A percentile compares a stretch with the other conserved stretches of the same genome.
These are phyloP conservation scores for Lepidotrigona ventralis DNA, from an alignment of 1,140 invertebrate genomes.

Conservation along the genomic window DNA sequence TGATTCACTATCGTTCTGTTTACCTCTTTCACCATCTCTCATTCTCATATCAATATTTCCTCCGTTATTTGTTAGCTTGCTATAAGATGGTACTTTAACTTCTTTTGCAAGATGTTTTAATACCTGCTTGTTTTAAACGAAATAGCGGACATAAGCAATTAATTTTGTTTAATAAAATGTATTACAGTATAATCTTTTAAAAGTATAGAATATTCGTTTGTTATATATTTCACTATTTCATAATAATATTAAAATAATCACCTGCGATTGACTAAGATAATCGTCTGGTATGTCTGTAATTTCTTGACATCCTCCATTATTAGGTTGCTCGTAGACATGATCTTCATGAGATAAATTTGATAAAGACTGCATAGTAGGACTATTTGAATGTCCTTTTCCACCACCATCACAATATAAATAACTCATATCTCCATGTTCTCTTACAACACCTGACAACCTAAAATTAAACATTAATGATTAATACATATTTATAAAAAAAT, in stretches of 20 bases:
- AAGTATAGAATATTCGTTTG: background rate
- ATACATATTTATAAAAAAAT: constrained; percentile 7
- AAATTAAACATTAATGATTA: background rate
- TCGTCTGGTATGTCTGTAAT: constrained; percentile 92
- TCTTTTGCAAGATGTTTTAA: constrained; percentile 92
- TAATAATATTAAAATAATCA: constrained; percentile 48
- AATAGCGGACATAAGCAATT: background rate
- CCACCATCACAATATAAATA: constrained; percentile 77
- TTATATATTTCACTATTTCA: background rate
- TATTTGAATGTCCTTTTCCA: constrained; percentile 79
- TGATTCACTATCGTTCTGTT: constrained; percentile 74
- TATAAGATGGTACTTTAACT: constrained; percentile 83
- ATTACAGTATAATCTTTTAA: background rate
- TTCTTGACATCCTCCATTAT: constrained; percentile 83
- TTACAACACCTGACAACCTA: constrained; percentile 75
- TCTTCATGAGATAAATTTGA: constrained; percentile 77
- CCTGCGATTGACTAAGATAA: constrained; percentile 89
- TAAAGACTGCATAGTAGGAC: constrained; percentile 78
- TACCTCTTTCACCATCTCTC: constrained; percentile 71
- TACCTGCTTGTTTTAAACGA: constrained; percentile 79
- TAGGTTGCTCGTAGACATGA: constrained; percentile 75
- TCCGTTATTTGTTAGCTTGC: constrained; percentile 70
- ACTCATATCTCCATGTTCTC: constrained; percentile 76
- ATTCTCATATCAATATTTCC: constrained; percentile 70
- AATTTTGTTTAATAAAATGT: background rate